Evolutionary conservation across 2,888 invertebrate species (phyloP).

Genomic region (Lithophane ornitopus): DNA sequence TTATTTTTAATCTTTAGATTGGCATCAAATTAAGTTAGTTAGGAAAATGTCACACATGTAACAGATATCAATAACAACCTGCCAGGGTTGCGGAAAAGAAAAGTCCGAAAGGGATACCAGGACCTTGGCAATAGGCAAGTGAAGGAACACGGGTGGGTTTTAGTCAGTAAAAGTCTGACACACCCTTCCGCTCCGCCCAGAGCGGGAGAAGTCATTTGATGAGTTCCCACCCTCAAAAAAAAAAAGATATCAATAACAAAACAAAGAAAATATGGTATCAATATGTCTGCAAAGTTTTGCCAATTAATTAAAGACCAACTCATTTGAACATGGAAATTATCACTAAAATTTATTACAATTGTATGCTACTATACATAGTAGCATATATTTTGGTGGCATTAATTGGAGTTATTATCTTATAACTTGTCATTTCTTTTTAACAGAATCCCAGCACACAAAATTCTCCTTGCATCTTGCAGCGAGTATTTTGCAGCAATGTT

Average conservation of each 20-base stretch:
- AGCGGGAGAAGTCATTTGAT: too few species aligned
- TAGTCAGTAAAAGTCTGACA: too few species aligned
- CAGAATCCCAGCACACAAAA: conserved; percentile 95
- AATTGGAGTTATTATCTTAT: not conserved
- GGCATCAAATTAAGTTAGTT: not conserved
- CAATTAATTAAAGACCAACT: not conserved
- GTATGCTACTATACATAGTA: not conserved
- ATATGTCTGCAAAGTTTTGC: too few species aligned
- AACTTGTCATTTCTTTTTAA: conserved; percentile 39
- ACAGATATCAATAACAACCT: not conserved
- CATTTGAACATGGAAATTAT: not conserved
- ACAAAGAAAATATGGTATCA: not conserved
- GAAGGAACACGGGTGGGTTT: too few species aligned
- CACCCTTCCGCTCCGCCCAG: too few species aligned
- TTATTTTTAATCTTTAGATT: not conserved
- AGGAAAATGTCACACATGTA: not conserved
- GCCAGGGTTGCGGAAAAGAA: too few species aligned
- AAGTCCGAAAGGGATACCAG: too few species aligned
- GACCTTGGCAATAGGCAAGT: too few species aligned
- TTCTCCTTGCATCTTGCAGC: conserved; percentile 97
- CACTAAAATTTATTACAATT: not conserved
- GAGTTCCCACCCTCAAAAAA: too few species aligned
- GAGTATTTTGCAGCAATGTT: conserved; percentile 99
- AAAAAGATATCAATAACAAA: not conserved
- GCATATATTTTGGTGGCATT: not conserved